A percentile compares a stretch with the other conserved stretches of the same genome.
Conservation (phyloP, 1,140 invertebrate genomes). For the Micrasema minimum region DNA sequence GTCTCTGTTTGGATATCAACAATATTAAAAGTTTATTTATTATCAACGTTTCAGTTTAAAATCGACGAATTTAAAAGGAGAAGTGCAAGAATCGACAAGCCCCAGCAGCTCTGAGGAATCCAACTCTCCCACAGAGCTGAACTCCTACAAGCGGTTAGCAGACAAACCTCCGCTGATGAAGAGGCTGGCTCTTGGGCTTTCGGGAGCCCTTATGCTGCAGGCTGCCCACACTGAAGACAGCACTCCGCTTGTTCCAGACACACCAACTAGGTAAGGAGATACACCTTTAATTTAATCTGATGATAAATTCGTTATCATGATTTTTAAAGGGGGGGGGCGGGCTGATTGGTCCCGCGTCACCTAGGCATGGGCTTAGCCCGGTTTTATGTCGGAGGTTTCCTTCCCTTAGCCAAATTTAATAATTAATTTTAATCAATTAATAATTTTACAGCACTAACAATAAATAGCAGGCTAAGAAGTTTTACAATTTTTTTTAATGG, state of each 20-base stretch:
- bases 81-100: constrained; percentile 66
- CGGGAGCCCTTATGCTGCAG: constrained; percentile 64
- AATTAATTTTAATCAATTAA: no score
- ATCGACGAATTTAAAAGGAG: constrained; percentile 63
- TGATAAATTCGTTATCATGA: neutral
- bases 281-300: neutral
- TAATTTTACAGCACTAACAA: no score
- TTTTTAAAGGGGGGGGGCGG: no score
- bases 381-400: no score
- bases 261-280: constrained; percentile 62
- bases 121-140: constrained; percentile 88
- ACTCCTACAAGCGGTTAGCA: constrained; percentile 81
- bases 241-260: constrained; percentile 64
- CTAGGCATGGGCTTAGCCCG: no score
- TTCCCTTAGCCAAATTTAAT: no score
- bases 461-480: no score
- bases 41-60: constrained; percentile 56
- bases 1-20: no score
- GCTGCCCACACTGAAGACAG: constrained; percentile 64
- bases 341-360: no score
- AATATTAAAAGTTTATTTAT: no score
- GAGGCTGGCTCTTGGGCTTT: constrained; percentile 77
- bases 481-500: no score
- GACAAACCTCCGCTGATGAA: constrained; percentile 88
- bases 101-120: constrained; percentile 86